A percentile compares a stretch with the other conserved stretches of the same genome.
Evolutionary conservation across 2,113 vertebrate species (phyloP).

Genomic region (Lampris incognitus): DNA sequence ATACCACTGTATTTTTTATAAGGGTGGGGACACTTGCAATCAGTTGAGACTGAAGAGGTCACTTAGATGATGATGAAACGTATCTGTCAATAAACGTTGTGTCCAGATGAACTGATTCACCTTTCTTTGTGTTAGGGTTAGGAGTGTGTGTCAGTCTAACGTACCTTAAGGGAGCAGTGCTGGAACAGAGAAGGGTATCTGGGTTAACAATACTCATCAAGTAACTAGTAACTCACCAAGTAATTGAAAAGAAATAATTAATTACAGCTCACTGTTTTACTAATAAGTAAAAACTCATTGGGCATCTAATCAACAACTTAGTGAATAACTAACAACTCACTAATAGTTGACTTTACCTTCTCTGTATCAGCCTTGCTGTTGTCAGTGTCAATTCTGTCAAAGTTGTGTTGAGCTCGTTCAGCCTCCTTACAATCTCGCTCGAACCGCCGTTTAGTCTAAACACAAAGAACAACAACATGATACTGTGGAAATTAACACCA

Average conservation of each 20-base stretch:
- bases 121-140: neutral
- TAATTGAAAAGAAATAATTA: neutral
- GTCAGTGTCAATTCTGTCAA: slow-evolving; percentile 94
- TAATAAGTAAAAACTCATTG: no score
- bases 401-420: slow-evolving; percentile 92
- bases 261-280: no score
- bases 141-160: slow-evolving; percentile 14
- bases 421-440: slow-evolving; percentile 98
- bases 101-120: no score
- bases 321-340: slow-evolving; percentile 3
- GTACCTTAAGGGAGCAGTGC: slow-evolving; percentile 83
- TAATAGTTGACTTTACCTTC: slow-evolving; percentile 81
- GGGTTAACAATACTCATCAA: neutral
- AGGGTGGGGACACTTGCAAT: no score
- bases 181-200: slow-evolving; percentile 29
- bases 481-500: neutral
- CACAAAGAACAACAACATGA: neutral
- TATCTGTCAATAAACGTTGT: no score
- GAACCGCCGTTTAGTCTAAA: slow-evolving; percentile 89
- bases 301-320: no score
- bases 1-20: no score
- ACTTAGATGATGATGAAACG: no score
- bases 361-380: slow-evolving; percentile 95
- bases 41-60: no score
- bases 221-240: neutral